Percentiles rank a stretch among this genome's conserved stretches.
Evolutionary conservation across 37 sponge, comb jelly and placozoan species (phyloP).

Genomic region (Ianthella basta): DNA sequence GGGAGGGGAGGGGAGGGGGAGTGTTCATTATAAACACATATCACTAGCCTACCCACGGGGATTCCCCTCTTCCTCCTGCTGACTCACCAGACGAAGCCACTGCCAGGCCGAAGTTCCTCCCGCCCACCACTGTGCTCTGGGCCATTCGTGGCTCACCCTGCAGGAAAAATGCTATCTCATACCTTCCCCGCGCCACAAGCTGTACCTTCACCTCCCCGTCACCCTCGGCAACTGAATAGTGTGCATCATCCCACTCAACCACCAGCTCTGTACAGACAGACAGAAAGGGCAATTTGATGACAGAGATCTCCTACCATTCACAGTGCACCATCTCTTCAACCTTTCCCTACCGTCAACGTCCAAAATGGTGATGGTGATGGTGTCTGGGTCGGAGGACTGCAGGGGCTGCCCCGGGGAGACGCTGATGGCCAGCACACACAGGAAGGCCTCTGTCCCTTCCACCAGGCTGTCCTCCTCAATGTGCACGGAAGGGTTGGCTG

Average conservation of each 20-base stretch:
- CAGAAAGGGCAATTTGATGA: not conserved
- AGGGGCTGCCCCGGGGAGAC: not conserved
- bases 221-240: not conserved
- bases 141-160: not conserved
- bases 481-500: not conserved
- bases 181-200: not conserved
- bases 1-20: too few species aligned
- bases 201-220: not conserved
- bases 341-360: not conserved
- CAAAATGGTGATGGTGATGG: slow-evolving; percentile 1
- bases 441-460: slow-evolving; percentile 14
- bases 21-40: too few species aligned
- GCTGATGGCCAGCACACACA: not conserved
- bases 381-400: slow-evolving; percentile 19
- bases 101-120: not conserved
- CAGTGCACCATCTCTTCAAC: not conserved
- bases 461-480: not conserved
- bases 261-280: not conserved
- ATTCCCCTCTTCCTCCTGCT: too few species aligned
- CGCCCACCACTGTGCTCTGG: not conserved
- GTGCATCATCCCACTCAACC: not conserved
- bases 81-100: not conserved
- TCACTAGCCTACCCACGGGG: too few species aligned
- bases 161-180: not conserved
- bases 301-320: not conserved